A percentile compares a stretch with the other conserved stretches of the same genome.
phyloP scores from a whole-genome alignment of 2,888 invertebrate species.

The Rhingia rostrata region DNA sequence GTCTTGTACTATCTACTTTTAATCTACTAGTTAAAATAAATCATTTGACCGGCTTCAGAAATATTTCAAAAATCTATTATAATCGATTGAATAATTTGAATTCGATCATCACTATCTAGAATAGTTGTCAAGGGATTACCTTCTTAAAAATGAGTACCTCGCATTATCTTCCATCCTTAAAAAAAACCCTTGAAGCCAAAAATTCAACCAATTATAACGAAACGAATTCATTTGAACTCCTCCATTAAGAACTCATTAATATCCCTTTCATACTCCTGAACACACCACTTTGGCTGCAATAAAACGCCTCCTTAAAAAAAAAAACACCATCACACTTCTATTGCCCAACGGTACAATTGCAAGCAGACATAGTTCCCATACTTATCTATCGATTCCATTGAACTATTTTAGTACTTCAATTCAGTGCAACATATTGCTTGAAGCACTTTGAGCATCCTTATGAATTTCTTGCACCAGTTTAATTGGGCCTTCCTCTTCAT shows the following conservation, averaged over 20 bases:
- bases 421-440: constrained; percentile 33
- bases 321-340: background rate
- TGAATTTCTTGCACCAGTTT: constrained; percentile 38
- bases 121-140: too few relatives aligned
- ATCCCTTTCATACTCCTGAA: background rate
- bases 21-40: too few relatives aligned
- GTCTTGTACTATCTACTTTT: too few relatives aligned
- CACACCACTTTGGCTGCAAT: background rate
- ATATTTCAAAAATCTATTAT: too few relatives aligned
- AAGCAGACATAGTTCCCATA: background rate
- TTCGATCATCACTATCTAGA: too few relatives aligned
- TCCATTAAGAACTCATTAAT: constrained; percentile 18
- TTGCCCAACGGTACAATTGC: background rate
- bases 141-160: background rate
- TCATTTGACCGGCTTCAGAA: too few relatives aligned
- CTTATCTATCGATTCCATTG: constrained; percentile 39
- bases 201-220: background rate
- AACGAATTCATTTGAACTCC: background rate
- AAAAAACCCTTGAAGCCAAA: background rate
- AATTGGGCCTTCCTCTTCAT: constrained; percentile 39
- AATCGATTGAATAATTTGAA: too few relatives aligned
- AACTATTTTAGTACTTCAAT: constrained; percentile 22
- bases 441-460: constrained; percentile 25
- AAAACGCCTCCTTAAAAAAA: background rate
- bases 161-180: background rate